Evolutionary conservation across 2,888 invertebrate genomes (phyloP), one percentile per base, ranked within the genome.

Genomic region (Drosophila melanosoma): DNA sequence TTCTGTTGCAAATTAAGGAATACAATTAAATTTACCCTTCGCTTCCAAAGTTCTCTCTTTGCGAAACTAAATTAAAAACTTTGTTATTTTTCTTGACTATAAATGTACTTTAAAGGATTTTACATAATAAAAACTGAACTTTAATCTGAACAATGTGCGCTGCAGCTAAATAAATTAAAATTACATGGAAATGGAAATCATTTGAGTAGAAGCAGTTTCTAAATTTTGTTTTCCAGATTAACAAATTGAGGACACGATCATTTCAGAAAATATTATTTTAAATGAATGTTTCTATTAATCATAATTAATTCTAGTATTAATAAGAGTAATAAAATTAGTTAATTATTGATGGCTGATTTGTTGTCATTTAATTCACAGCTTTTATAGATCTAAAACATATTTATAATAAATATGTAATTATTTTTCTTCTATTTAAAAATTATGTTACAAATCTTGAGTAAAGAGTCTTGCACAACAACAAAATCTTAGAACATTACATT

Each of bases 1-100:
- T 45, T 32, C 26, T 51, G 26, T n/a, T n/a, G 51, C 65, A 65
- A 49, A 54, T 74, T 72, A 38, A 74, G 49, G 40, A 32, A 36
- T 17, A 20, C 53, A 38, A 65, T 65, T 49, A 64, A 64, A 45
- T 45, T 45, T 23, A 23, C 23, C 48, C 38, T 15, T 15, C 26
- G 7, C 45, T 23, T 15, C 45, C 15, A 45, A 23, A 23, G 4
- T 15, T 8, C 23, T 45, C 8, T 8, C 8, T 8, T 45, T 23
- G 8, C 2, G 12, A 1, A 23, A 45, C 45, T 3, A 20, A 45
- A 45, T 20, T 45, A 15, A 20, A 3, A 10, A 40, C 5, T 45
- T 45, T 45, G 23, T 2, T 23, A 23, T 7, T 15, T 45, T 23
- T 20, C 20, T 20, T 7, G 15, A 23, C 45, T 1, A 7, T 15